Evolutionary conservation across 2,888 invertebrate genomes (phyloP).

Genomic region (Epinotia bilunana): DNA sequence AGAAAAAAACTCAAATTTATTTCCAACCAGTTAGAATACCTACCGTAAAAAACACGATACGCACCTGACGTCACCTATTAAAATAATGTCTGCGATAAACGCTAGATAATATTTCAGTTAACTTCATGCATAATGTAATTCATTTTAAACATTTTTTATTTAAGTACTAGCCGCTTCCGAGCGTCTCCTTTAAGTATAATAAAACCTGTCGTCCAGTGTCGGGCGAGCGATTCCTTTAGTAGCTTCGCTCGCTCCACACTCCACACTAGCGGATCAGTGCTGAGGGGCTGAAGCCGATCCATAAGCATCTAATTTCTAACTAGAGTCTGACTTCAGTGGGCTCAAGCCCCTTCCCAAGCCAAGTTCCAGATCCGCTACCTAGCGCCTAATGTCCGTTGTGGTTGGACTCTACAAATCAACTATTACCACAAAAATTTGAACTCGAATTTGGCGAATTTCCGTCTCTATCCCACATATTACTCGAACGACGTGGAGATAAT

Average conservation of each 20-base stretch:
- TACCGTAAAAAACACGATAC: slow-evolving; percentile 29
- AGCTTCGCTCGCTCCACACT: not conserved
- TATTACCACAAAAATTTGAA: too few relatives aligned
- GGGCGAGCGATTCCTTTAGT: not conserved
- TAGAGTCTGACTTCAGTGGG: too few relatives aligned
- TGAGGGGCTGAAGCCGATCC: too few relatives aligned
- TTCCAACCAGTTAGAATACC: not conserved
- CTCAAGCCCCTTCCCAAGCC: too few relatives aligned
- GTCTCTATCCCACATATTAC: too few relatives aligned
- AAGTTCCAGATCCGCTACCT: too few relatives aligned
- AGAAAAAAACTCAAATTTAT: not conserved
- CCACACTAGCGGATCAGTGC: too few relatives aligned
- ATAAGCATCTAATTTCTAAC: too few relatives aligned
- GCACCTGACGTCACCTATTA: slow-evolving; percentile 42
- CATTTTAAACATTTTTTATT: slow-evolving; percentile 36
- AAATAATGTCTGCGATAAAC: slow-evolving; percentile 43
- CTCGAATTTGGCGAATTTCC: too few relatives aligned
- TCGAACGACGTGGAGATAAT: too few relatives aligned
- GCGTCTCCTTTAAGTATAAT: slow-evolving; percentile 29
- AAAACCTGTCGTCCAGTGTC: slow-evolving; percentile 47
- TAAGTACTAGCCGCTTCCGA: slow-evolving; percentile 26
- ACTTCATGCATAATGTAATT: slow-evolving; percentile 44
- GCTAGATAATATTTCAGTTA: slow-evolving; percentile 44
- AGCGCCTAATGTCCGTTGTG: too few relatives aligned
- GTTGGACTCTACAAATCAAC: too few relatives aligned